phyloP scores from a whole-genome alignment of 2,888 invertebrate genomes.

The Watsonalla cultraria region DNA sequence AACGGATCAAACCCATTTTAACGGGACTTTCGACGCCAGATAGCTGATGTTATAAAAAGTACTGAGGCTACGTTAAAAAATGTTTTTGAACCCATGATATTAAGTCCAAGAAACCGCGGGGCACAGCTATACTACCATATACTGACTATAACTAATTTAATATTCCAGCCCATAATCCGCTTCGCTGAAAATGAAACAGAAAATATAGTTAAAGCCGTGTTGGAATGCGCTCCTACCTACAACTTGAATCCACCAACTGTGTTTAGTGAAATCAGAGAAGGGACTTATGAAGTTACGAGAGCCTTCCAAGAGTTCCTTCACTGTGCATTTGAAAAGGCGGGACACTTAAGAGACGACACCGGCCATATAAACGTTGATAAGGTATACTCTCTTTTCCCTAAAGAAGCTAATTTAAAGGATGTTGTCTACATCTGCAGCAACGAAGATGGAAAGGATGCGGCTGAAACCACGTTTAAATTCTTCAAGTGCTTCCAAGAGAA shows the following conservation, averaged over 20 bases:
- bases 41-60: no score
- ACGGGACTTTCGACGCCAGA: no score
- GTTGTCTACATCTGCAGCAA: conserved; percentile 22
- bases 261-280: conserved; percentile 32
- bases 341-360: conserved; percentile 26
- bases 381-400: conserved; percentile 30
- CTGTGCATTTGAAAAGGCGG: conserved; percentile 44
- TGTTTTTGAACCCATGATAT: no score
- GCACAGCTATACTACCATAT: no score
- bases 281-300: conserved; percentile 38
- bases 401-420: conserved; percentile 18
- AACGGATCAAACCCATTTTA: no score
- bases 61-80: no score
- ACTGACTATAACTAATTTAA: neutral
- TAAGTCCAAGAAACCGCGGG: no score
- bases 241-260: conserved; percentile 24
- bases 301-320: conserved; percentile 43
- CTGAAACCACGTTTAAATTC: conserved; percentile 24
- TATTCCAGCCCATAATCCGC: neutral
- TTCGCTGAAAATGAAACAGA: neutral
- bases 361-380: conserved; percentile 42
- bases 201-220: conserved; percentile 9
- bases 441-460: conserved; percentile 27
- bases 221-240: conserved; percentile 24
- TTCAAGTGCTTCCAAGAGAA: conserved; percentile 5